These are phyloP conservation scores for Plebejus melissa DNA, from an alignment of 2,888 invertebrate species.

Conservation along the genomic window DNA sequence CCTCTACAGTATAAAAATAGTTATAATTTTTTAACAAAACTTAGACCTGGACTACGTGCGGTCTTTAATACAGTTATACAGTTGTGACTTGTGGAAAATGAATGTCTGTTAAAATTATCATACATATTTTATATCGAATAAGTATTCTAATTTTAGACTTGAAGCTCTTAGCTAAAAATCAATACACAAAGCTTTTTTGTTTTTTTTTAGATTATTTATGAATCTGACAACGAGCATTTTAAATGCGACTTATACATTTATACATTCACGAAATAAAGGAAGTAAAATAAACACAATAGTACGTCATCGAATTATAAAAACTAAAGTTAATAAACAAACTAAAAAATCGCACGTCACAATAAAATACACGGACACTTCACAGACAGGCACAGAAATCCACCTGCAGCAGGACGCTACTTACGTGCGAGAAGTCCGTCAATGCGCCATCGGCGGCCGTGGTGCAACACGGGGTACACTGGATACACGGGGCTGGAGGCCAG, in stretches of 20 bases:
- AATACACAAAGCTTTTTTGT: neutral
- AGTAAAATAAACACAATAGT: neutral
- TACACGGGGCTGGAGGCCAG: conserved; percentile 45
- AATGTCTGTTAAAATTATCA: neutral
- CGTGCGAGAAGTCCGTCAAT: conserved; percentile 55
- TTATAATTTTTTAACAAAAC: too few species aligned
- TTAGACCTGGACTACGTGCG: too few species aligned
- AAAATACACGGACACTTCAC: conserved; percentile 11
- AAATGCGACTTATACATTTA: neutral
- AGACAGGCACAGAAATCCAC: neutral
- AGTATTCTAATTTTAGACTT: neutral
- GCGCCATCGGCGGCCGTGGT: conserved; percentile 57
- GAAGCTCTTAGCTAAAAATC: neutral
- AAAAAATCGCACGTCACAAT: neutral
- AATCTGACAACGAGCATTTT: neutral
- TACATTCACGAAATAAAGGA: neutral
- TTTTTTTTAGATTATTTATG: neutral
- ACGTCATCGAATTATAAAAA: neutral
- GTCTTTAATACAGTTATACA: neutral
- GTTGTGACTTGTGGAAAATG: too few species aligned
- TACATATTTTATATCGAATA: neutral
- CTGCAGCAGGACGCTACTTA: conserved; percentile 48
- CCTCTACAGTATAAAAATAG: too few species aligned
- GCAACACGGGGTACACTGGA: conserved; percentile 38
- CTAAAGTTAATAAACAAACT: neutral